A percentile compares a stretch with the other conserved stretches of the same genome.
These are phyloP conservation scores for Eristalis tenax DNA, from an alignment of 2,888 invertebrate genomes.

Conservation along the genomic window DNA sequence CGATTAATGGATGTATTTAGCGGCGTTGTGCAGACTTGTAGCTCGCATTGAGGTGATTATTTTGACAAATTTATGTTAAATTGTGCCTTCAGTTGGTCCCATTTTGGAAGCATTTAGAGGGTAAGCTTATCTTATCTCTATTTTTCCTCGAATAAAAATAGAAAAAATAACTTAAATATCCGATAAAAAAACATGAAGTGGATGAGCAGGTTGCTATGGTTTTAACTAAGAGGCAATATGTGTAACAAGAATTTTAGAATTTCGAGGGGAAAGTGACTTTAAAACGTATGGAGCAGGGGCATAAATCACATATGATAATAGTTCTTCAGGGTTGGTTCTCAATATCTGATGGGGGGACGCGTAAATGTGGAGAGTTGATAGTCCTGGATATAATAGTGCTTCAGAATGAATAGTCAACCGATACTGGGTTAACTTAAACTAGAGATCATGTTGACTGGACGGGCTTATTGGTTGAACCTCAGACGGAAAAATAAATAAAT, in stretches of 20 bases:
- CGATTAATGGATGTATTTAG: slow-evolving; percentile 64
- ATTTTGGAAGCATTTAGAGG: slow-evolving; percentile 16
- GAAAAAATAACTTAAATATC: not conserved
- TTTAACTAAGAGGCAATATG: not conserved
- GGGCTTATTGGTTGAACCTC: too few relatives aligned
- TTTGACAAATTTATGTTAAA: slow-evolving; percentile 68
- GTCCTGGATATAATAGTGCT: too few relatives aligned
- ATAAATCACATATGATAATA: too few relatives aligned
- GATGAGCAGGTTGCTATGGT: not conserved
- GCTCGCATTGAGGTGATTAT: slow-evolving; percentile 48
- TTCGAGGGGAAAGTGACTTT: too few relatives aligned
- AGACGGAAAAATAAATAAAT: too few relatives aligned
- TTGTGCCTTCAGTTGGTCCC: slow-evolving; percentile 33
- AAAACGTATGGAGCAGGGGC: too few relatives aligned
- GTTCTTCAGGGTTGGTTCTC: too few relatives aligned
- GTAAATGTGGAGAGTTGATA: too few relatives aligned
- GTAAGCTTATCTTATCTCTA: slow-evolving; percentile 10
- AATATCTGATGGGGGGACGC: too few relatives aligned
- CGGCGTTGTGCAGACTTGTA: slow-evolving; percentile 59
- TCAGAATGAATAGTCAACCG: too few relatives aligned
- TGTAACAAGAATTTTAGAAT: not conserved
- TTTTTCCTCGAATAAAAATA: not conserved
- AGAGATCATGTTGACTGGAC: too few relatives aligned
- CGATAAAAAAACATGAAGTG: not conserved
- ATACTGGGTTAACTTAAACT: too few relatives aligned